Evolutionary conservation across 2,797 vertebrate species (phyloP), one percentile per base, ranked within the genome.

Genomic region (Clamator glandarius): DNA sequence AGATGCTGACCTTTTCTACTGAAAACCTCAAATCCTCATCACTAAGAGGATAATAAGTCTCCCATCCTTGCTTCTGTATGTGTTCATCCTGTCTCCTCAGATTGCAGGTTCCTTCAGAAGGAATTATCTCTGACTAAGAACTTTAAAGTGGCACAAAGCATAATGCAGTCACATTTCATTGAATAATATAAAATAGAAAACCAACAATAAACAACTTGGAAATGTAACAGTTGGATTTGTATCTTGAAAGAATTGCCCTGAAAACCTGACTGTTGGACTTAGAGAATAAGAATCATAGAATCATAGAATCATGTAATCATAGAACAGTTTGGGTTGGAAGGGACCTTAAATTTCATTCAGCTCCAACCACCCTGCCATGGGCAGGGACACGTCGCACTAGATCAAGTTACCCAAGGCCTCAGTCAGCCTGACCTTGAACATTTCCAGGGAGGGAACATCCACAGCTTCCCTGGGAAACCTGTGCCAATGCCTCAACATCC

Each of bases 121-220:
- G 83, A 91, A 91, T 93, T 78, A 89, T 86, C 77, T 91, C 89
- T 92, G 76, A 93, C 55, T 90, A 89, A 90, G 76, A 59, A 61
- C 70, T 80, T 83, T 85, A 19, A 81, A 90, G 85, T 55, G 54
- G 33, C 26, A 36, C n/a, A 86, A 91, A 62, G 51, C 25, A 35
- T 29, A 89, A 92, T 15, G 23, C 25, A 89, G 86, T 74, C 81
- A 41, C 62, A 63, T 51, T 58, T 91, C 3, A 2, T 68, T 77
- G 76, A 83, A 36, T 62, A 31, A 78, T 29, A 41, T 33, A 68
- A 85, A 92, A 93, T 31, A 77, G 26, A 51, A 61, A 82, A 69
- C 14, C 9, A 77, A 5, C 29, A 82, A 67, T 64, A 91, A 90
- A 62, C 33, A 39, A 6, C 12, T 57, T 62, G 80, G 33, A 84